Conservation (phyloP, 2,113 vertebrate species). For the Athene noctua region DNA sequence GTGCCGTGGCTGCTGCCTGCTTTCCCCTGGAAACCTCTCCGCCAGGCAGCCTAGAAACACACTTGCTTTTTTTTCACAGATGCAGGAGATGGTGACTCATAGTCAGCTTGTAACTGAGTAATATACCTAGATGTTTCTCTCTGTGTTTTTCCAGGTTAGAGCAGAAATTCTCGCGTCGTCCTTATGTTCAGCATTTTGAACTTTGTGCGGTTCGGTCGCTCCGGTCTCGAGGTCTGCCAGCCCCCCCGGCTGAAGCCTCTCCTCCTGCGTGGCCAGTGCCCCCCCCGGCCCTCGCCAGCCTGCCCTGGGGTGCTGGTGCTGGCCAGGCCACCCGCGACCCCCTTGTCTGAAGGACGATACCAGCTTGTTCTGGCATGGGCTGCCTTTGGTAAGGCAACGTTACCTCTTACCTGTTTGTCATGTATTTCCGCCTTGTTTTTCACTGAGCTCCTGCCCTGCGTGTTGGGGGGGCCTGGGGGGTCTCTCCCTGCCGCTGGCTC, state of each 20-base stretch:
- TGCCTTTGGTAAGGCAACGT: not conserved
- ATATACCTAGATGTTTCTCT: not conserved
- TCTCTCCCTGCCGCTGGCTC: not conserved
- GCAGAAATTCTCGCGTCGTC: not conserved
- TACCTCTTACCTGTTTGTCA: not conserved
- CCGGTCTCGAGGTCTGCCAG: not conserved
- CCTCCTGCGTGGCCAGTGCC: not conserved
- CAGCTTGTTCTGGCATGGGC: fast-evolving
- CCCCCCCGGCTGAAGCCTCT: not conserved
- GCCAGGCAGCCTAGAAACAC: not conserved
- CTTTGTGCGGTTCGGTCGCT: not conserved
- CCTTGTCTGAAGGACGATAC: not conserved
- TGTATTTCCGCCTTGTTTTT: not conserved
- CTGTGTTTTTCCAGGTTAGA: conserved; percentile 15
- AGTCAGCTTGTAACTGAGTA: conserved; percentile 57
- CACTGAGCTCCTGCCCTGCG: not conserved
- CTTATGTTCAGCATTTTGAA: not conserved
- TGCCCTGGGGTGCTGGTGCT: not conserved
- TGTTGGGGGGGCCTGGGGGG: not conserved
- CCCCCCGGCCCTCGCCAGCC: not conserved
- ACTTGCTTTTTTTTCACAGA: not conserved
- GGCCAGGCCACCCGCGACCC: fast-evolving
- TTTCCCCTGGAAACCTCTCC: not conserved
- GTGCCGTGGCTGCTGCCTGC: not conserved
- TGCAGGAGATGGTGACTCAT: conserved; percentile 42